phyloP scores from a whole-genome alignment of 2,113 vertebrate genomes.

The Oreochromis aureus region DNA sequence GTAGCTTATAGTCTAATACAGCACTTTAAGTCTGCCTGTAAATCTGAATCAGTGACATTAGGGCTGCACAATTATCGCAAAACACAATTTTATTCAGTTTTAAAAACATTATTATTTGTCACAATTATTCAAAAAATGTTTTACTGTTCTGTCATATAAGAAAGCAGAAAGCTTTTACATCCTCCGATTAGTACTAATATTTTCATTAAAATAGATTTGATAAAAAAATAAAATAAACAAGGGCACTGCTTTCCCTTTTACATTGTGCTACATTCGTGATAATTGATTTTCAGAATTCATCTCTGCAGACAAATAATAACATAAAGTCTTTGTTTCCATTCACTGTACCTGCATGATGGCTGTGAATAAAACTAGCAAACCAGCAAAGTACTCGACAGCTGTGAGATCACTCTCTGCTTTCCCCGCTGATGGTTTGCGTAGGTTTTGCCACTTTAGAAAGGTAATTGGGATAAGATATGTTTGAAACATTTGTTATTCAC shows the following conservation, averaged over 20 bases:
- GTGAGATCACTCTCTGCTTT: background rate
- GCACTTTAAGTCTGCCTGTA: background rate
- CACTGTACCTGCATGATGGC: background rate
- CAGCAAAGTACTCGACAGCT: background rate
- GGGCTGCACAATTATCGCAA: rapidly evolving
- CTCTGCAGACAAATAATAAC: background rate
- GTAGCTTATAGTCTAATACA: background rate
- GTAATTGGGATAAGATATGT: background rate
- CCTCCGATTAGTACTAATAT: background rate
- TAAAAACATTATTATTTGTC: background rate
- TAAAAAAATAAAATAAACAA: background rate
- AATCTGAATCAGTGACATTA: background rate
- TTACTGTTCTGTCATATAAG: background rate
- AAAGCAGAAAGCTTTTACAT: background rate
- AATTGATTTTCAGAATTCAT: background rate
- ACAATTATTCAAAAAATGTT: background rate
- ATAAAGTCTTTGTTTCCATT: background rate
- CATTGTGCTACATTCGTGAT: rapidly evolving
- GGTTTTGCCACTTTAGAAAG: background rate
- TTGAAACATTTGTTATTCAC: background rate
- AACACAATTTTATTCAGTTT: background rate
- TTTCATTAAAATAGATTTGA: background rate
- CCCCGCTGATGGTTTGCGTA: background rate
- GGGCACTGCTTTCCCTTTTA: background rate
- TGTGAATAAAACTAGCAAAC: background rate